Percentiles rank a stretch among this genome's conserved stretches.
Conservation (phyloP, 2,888 invertebrate genomes). For the Sclerodermus sp. region DNA sequence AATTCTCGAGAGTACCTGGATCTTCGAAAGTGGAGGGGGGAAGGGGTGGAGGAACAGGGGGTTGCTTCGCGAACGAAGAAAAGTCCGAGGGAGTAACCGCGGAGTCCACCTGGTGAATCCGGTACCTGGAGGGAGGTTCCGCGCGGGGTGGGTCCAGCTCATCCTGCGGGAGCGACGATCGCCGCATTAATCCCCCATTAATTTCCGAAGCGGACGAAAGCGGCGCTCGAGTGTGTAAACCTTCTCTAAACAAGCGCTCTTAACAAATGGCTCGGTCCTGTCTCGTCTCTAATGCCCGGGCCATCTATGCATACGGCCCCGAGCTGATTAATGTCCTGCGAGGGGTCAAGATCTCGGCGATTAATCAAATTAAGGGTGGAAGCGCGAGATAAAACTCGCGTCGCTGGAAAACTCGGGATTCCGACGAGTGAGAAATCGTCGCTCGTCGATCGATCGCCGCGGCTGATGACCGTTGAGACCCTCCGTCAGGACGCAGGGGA, state of each 20-base stretch:
- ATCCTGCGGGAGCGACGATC: constrained; percentile 32
- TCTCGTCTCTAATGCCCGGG: constrained; percentile 38
- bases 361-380: constrained; percentile 58
- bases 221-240: constrained; percentile 52
- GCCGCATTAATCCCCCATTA: constrained; percentile 57
- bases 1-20: too few species aligned
- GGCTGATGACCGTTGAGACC: constrained; percentile 39
- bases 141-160: too few species aligned
- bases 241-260: constrained; percentile 54
- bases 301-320: constrained; percentile 55
- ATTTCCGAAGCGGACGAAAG: constrained; percentile 43
- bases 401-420: constrained; percentile 49
- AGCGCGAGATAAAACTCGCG: constrained; percentile 53
- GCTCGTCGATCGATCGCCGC: constrained; percentile 13
- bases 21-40: too few species aligned
- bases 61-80: too few species aligned
- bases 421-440: constrained; percentile 24
- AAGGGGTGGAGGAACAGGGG: too few species aligned
- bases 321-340: constrained; percentile 52
- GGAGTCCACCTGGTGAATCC: too few species aligned
- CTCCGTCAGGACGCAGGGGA: too few species aligned
- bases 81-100: too few species aligned
- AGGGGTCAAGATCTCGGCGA: constrained; percentile 53
- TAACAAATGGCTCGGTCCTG: constrained; percentile 48
- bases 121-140: too few species aligned